Evolutionary conservation across 2,113 vertebrate species (phyloP).

Genomic region (Daphoenositta chrysoptera): DNA sequence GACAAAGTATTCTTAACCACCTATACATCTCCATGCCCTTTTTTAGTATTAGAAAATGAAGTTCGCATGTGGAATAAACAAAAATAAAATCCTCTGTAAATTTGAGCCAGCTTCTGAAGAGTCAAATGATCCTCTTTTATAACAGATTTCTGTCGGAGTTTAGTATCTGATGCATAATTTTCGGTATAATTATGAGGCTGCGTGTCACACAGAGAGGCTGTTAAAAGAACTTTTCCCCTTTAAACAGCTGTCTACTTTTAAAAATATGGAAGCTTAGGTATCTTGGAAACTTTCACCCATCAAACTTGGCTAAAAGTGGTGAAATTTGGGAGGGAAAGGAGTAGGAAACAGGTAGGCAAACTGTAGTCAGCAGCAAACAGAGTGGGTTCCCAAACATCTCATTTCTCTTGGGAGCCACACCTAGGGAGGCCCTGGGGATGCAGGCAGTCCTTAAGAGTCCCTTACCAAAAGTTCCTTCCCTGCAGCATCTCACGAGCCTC

Average conservation of each 20-base stretch:
- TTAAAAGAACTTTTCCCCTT: not conserved
- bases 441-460: not conserved
- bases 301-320: not conserved
- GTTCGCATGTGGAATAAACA: not conserved
- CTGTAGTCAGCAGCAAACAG: not conserved
- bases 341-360: not conserved
- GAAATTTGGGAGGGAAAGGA: not conserved
- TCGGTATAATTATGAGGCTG: not conserved
- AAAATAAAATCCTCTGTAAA: not conserved
- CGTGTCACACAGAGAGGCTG: not conserved
- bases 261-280: not conserved
- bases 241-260: not conserved
- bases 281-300: not conserved
- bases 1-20: not conserved
- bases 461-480: not conserved
- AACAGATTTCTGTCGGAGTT: rapidly evolving
- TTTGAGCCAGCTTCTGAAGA: not conserved
- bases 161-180: not conserved
- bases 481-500: not conserved
- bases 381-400: not conserved
- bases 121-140: not conserved
- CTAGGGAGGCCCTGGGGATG: not conserved
- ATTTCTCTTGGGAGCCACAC: not conserved
- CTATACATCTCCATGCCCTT: not conserved
- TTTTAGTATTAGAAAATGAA: not conserved